Conservation (phyloP, 2,113 vertebrate species). For the Halichoeres trimaculatus region DNA sequence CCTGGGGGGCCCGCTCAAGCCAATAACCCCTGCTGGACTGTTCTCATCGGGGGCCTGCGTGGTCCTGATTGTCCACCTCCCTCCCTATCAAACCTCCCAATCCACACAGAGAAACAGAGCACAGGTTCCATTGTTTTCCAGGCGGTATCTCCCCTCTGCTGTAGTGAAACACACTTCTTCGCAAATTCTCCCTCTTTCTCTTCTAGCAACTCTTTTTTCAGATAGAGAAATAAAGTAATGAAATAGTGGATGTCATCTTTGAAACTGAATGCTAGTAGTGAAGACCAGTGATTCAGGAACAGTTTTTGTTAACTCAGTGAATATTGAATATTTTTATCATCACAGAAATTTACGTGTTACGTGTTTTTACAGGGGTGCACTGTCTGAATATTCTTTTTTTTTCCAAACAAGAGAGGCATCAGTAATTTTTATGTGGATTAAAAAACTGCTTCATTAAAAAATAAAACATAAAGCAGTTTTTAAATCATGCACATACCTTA, state of each 20-base stretch:
- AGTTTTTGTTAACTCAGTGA: conserved; percentile 1
- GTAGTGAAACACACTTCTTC: conserved; percentile 57
- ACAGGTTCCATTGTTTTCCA: conserved; percentile 63
- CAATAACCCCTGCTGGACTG: conserved; percentile 75
- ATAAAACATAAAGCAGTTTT: too few species aligned
- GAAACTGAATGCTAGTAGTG: conserved; percentile 9
- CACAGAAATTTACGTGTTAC: not conserved
- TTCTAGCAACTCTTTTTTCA: conserved; percentile 16
- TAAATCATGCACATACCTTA: too few species aligned
- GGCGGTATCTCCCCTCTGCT: conserved; percentile 48
- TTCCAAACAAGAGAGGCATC: too few species aligned
- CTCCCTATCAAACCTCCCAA: conserved; percentile 66
- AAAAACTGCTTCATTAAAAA: too few species aligned
- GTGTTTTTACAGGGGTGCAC: too few species aligned
- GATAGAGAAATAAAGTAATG: conserved; percentile 49
- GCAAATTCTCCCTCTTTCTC: conserved; percentile 46
- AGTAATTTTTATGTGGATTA: too few species aligned
- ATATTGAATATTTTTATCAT: not conserved
- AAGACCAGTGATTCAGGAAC: conserved; percentile 34
- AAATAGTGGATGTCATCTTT: conserved; percentile 52
- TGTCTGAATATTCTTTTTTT: too few species aligned
- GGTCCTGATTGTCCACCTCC: conserved; percentile 73
- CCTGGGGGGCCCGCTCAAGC: conserved; percentile 55
- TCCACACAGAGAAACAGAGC: conserved; percentile 68
- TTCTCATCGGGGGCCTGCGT: conserved; percentile 58